phyloP scores from a whole-genome alignment of 1,140 invertebrate species.

The Drosophila pectinifera region DNA sequence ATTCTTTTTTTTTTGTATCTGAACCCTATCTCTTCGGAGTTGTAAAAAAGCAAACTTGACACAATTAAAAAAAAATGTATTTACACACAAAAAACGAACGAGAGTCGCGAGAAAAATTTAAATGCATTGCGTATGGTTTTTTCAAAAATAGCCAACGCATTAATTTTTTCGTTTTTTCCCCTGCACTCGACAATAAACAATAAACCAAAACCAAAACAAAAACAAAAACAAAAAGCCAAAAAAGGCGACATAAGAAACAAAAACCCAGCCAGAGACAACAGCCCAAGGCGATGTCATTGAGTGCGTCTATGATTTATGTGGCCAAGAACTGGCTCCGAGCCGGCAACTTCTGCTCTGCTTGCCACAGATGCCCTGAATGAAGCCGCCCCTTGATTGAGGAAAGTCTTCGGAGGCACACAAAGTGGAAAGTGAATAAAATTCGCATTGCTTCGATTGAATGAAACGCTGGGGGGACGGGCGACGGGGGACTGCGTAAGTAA shows the following conservation, averaged over 20 bases:
- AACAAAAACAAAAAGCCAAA: background rate
- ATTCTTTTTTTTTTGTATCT: no score
- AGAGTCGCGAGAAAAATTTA: slow-evolving; percentile 40
- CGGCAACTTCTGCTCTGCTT: slow-evolving; percentile 4
- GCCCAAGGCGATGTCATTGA: slow-evolving; percentile 41
- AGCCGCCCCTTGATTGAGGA: slow-evolving; percentile 5
- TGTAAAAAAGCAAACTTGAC: slow-evolving; percentile 77
- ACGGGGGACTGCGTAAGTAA: slow-evolving; percentile 75
- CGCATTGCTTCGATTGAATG: slow-evolving; percentile 53
- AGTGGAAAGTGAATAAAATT: slow-evolving; percentile 46
- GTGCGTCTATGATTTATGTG: slow-evolving; percentile 36
- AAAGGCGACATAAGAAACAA: slow-evolving; percentile 2
- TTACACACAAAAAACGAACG: slow-evolving; percentile 46
- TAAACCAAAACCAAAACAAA: slow-evolving; percentile 13
- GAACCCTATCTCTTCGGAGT: slow-evolving; percentile 13
- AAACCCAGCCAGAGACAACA: slow-evolving; percentile 23
- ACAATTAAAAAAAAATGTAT: slow-evolving; percentile 70
- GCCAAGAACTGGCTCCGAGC: slow-evolving; percentile 1
- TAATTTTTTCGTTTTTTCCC: slow-evolving; percentile 61
- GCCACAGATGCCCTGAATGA: slow-evolving; percentile 13
- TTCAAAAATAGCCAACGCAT: slow-evolving; percentile 74
- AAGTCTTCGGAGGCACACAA: slow-evolving; percentile 21
- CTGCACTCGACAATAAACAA: slow-evolving; percentile 35
- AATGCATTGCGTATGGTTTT: slow-evolving; percentile 76
- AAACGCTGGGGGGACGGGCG: slow-evolving; percentile 67